Evolutionary conservation across 2,888 invertebrate species (phyloP).

Genomic region (Odontocolon sp.): DNA sequence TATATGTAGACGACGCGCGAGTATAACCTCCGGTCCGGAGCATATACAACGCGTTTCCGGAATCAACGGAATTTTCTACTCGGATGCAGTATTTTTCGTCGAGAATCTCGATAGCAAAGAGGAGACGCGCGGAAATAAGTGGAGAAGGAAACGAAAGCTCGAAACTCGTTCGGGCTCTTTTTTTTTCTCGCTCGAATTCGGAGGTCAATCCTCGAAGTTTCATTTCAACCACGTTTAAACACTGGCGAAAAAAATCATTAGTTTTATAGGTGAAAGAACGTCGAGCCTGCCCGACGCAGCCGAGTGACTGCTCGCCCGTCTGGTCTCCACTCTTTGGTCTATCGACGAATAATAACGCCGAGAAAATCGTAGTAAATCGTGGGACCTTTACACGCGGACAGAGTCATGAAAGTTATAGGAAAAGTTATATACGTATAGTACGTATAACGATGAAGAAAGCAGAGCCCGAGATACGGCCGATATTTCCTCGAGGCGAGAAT

Average conservation of each 20-base stretch:
- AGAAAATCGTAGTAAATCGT: too few relatives aligned
- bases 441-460: slow-evolving; percentile 9
- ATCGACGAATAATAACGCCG: too few relatives aligned
- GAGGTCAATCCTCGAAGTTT: not conserved
- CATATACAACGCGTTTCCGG: slow-evolving; percentile 47
- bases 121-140: slow-evolving; percentile 37
- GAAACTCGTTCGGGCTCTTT: slow-evolving; percentile 23
- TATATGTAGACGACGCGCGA: too few relatives aligned
- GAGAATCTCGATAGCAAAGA: slow-evolving; percentile 24
- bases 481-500: slow-evolving; percentile 36
- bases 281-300: too few relatives aligned
- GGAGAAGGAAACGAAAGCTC: slow-evolving; percentile 16
- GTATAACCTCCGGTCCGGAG: slow-evolving; percentile 31
- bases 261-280: too few relatives aligned
- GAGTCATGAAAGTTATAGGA: not conserved
- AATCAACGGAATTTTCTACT: slow-evolving; percentile 41
- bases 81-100: slow-evolving; percentile 8
- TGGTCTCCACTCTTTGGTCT: too few relatives aligned
- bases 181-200: slow-evolving; percentile 5
- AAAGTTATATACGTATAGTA: not conserved
- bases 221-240: not conserved
- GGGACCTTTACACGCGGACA: not conserved
- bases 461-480: slow-evolving; percentile 8
- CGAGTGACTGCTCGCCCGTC: too few relatives aligned
- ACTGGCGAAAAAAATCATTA: not conserved